Conservation (phyloP, 2,113 vertebrate species). For the Xyrauchen texanus region DNA sequence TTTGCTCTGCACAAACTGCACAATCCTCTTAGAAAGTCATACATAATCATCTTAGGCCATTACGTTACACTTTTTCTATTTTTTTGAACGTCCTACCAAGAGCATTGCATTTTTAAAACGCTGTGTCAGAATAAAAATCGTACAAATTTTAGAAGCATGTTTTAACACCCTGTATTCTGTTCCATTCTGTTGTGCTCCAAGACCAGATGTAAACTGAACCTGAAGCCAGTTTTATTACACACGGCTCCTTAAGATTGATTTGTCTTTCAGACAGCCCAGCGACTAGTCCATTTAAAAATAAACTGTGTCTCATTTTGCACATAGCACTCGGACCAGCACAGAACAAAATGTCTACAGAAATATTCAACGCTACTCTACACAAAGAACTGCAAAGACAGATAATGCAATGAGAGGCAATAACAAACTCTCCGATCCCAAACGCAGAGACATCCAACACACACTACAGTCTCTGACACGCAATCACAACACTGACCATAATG, state of each 20-base stretch:
- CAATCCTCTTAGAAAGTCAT: too few relatives aligned
- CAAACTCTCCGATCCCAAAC: slow-evolving; percentile 4
- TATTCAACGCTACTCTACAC: neutral
- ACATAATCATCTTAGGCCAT: neutral
- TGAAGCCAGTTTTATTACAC: neutral
- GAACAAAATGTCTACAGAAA: neutral
- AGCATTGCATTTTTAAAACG: neutral
- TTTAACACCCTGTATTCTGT: too few relatives aligned
- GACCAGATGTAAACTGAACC: neutral
- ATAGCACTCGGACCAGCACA: neutral
- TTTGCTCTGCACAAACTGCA: too few relatives aligned
- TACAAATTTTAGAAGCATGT: too few relatives aligned
- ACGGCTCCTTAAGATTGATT: neutral
- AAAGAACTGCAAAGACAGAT: neutral
- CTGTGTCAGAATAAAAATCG: neutral
- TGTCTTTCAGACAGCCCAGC: neutral
- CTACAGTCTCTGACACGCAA: neutral
- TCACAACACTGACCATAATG: neutral
- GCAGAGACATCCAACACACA: slow-evolving; percentile 8
- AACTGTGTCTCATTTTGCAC: neutral
- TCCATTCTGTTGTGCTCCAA: too few relatives aligned
- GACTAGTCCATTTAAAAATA: neutral
- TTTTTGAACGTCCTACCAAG: neutral
- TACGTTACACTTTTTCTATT: neutral
- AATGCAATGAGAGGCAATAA: slow-evolving; percentile 20